Evolutionary conservation across 2,888 invertebrate species (phyloP), one percentile per base, ranked within the genome.

Genomic region (Pseudococcus jackbeardsleyi): DNA sequence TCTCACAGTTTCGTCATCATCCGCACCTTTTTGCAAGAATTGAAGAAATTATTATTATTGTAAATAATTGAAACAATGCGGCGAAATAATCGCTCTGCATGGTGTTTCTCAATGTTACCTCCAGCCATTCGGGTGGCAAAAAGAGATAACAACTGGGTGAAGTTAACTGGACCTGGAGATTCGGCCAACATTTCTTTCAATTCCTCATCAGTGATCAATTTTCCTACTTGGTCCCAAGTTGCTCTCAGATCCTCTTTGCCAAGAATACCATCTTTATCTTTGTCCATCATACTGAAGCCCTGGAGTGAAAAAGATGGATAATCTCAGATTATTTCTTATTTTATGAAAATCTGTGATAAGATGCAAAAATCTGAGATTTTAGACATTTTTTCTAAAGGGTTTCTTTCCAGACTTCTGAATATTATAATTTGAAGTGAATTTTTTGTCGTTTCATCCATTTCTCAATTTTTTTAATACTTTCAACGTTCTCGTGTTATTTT

Each of bases 241-340:
- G 96, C 95, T 92, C 97, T 95, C 92, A 97, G 94, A 93, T 97
- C 97, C 92, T 95, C 95, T 94, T 97, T 97, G 92, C 96, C 93
- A 90, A 93, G 92, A 93, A 96, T 94, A 91, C 96, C 96, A 92
- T 98, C 98, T 93, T 98, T 98, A 94, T 98, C 97, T 93, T 96
- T 95, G 94, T 98, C 98, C 96, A 98, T 98, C 91, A 98, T 95
- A 93, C 96, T 95, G 96, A 98, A 98, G 91, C 96, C 98, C 96
- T 97, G 92, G 9, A 68, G 42, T 22, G 9, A 15, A 39, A 39
- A 39, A 39, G 7, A 39, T 39, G n/a, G 17, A 84, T 11, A 15
- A n/a, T n/a, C n/a, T n/a, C n/a, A n/a, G n/a, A n/a, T n/a, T n/a
- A n/a, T n/a, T n/a, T n/a, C n/a, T n/a, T n/a, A n/a, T n/a, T n/a